Conservation (phyloP, 2,797 vertebrate species). For the Rhabdophis nuchalis region DNA sequence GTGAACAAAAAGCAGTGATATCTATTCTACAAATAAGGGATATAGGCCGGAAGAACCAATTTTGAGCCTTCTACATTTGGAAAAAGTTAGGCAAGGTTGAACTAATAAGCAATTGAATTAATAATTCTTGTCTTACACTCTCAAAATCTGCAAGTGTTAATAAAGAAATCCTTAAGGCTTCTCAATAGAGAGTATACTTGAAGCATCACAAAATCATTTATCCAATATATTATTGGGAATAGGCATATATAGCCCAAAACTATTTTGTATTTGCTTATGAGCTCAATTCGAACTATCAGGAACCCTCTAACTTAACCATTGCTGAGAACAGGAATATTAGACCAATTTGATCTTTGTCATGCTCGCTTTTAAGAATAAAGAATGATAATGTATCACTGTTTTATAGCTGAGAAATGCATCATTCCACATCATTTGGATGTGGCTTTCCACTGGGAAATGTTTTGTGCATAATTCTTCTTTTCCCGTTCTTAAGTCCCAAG, state of each 20-base stretch:
- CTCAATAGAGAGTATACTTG: background rate
- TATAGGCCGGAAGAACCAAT: no score
- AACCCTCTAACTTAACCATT: background rate
- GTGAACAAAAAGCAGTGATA: background rate
- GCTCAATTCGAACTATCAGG: background rate
- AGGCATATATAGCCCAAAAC: no score
- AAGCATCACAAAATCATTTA: background rate
- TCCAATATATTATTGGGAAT: background rate
- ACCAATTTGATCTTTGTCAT: background rate
- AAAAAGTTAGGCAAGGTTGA: no score
- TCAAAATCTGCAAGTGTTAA: background rate
- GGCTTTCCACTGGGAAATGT: background rate
- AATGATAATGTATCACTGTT: no score
- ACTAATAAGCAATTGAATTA: background rate
- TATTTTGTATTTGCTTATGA: background rate
- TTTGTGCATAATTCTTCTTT: constrained; percentile 5
- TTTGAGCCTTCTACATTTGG: background rate
- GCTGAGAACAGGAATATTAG: background rate
- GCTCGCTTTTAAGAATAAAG: background rate
- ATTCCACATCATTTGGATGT: background rate
- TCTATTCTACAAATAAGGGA: background rate
- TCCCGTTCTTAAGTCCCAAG: constrained; percentile 76
- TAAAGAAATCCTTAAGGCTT: background rate
- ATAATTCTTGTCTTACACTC: background rate
- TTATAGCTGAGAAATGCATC: background rate